Evolutionary conservation across 2,888 invertebrate genomes (phyloP).

Genomic region (Drosophila macrospina): DNA sequence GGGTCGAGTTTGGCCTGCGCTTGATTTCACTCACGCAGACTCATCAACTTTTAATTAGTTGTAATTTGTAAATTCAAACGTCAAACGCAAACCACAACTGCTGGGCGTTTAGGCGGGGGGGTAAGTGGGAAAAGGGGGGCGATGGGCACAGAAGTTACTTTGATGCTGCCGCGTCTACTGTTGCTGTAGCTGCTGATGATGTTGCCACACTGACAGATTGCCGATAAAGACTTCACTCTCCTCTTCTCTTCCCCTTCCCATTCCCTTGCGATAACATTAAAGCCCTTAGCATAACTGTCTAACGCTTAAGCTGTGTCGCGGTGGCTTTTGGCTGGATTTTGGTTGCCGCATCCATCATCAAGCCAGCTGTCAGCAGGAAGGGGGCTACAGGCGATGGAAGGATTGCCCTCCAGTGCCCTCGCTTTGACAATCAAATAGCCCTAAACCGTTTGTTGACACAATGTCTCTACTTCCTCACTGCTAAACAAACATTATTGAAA

Average conservation of each 20-base stretch:
- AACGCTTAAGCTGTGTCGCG: conserved; percentile 51
- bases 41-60: conserved; percentile 84
- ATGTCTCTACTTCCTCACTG: conserved; percentile 1
- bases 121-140: not conserved
- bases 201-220: conserved; percentile 74
- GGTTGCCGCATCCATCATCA: conserved; percentile 55
- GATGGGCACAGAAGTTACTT: conserved; percentile 21
- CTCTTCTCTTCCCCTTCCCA: not conserved
- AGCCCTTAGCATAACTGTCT: conserved; percentile 25
- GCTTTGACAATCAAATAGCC: conserved; percentile 53
- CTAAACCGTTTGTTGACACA: conserved; percentile 54
- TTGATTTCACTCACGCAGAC: conserved; percentile 81
- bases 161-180: conserved; percentile 50
- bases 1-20: conserved; percentile 46
- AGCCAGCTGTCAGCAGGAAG: conserved; percentile 50
- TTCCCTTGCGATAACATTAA: not conserved
- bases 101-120: not conserved
- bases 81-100: conserved; percentile 67
- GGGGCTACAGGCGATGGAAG: conserved; percentile 12
- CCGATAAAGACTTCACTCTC: conserved; percentile 62
- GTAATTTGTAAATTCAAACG: conserved; percentile 82
- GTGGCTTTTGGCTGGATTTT: conserved; percentile 45
- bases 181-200: conserved; percentile 53
- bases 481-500: conserved; percentile 16
- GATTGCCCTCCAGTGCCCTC: not conserved